Percentiles rank a stretch among this genome's conserved stretches.
Evolutionary conservation across 2,888 invertebrate species (phyloP).

Genomic region (Acronicta aceris): DNA sequence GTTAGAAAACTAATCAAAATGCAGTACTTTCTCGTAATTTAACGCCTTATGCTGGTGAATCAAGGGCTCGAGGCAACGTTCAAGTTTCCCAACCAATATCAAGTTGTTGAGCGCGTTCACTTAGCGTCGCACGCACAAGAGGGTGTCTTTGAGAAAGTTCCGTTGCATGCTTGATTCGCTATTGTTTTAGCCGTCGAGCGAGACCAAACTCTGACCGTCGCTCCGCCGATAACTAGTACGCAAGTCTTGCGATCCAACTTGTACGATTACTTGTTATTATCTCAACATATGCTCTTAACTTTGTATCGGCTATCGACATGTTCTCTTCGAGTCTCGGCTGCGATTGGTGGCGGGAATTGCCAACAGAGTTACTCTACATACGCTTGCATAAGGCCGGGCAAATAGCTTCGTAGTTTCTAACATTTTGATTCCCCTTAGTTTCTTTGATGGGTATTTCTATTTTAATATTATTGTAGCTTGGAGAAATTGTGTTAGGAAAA

Average conservation of each 20-base stretch:
- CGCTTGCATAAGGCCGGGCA: slow-evolving; percentile 54
- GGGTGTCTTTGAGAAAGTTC: slow-evolving; percentile 86
- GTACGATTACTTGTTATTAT: slow-evolving; percentile 82
- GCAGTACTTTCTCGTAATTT: slow-evolving; percentile 60
- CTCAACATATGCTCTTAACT: slow-evolving; percentile 78
- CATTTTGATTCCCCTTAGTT: slow-evolving; percentile 48
- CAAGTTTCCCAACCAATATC: slow-evolving; percentile 86
- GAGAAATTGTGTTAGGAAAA: slow-evolving; percentile 13
- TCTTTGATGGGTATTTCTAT: slow-evolving; percentile 51
- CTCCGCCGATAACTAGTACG: slow-evolving; percentile 71
- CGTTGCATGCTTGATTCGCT: slow-evolving; percentile 87
- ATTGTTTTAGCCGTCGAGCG: slow-evolving; percentile 82
- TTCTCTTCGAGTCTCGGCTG: slow-evolving; percentile 65
- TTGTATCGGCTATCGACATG: slow-evolving; percentile 75
- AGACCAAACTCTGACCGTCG: slow-evolving; percentile 81
- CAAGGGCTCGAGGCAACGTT: slow-evolving; percentile 71
- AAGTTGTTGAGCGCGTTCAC: slow-evolving; percentile 80
- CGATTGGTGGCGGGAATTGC: slow-evolving; percentile 64
- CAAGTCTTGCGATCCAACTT: slow-evolving; percentile 78
- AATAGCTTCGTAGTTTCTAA: slow-evolving; percentile 60
- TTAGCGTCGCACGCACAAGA: slow-evolving; percentile 85
- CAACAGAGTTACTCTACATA: slow-evolving; percentile 62
- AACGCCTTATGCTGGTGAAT: slow-evolving; percentile 53
- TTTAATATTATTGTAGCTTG: slow-evolving; percentile 19
- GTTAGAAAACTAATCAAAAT: slow-evolving; percentile 46